Percentiles rank a stretch among this genome's conserved stretches.
Evolutionary conservation across 1,140 invertebrate species (phyloP).

Genomic region (Lordiphosa stackelbergi): DNA sequence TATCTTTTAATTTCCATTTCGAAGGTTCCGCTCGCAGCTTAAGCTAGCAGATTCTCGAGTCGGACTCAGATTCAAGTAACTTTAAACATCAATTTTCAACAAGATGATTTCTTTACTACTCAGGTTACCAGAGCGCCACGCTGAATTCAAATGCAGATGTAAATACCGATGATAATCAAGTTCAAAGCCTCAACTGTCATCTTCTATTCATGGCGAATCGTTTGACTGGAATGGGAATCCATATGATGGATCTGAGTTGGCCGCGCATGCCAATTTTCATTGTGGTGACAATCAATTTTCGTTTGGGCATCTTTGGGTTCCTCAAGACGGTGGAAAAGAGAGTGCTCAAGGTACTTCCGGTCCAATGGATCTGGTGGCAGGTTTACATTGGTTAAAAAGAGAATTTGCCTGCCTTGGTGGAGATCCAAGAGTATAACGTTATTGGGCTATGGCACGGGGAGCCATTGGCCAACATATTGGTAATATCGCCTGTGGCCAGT

Average conservation of each 20-base stretch:
- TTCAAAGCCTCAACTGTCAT: constrained; percentile 84
- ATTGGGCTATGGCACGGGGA: constrained; percentile 95
- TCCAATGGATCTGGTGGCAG: constrained; percentile 95
- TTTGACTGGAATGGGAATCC: constrained; percentile 97
- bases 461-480: constrained; percentile 94
- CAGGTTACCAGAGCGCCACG: constrained; percentile 9
- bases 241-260: constrained; percentile 94
- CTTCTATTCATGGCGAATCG: constrained; percentile 95
- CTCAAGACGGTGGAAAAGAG: constrained; percentile 90
- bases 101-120: too few species aligned
- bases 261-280: constrained; percentile 93
- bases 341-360: constrained; percentile 96
- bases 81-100: too few species aligned
- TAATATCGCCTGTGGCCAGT: constrained; percentile 94
- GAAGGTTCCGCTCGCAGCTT: too few species aligned
- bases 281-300: constrained; percentile 98
- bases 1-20: too few species aligned
- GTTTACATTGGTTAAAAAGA: constrained; percentile 93
- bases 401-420: constrained; percentile 92
- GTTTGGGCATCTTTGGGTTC: constrained; percentile 97
- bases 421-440: constrained; percentile 91
- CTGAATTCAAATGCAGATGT: constrained; percentile 32
- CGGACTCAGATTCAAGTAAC: too few species aligned
- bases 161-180: constrained; percentile 11
- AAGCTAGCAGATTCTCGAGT: too few species aligned